phyloP scores from a whole-genome alignment of 2,797 vertebrate genomes.

The Darevskia mixta region DNA sequence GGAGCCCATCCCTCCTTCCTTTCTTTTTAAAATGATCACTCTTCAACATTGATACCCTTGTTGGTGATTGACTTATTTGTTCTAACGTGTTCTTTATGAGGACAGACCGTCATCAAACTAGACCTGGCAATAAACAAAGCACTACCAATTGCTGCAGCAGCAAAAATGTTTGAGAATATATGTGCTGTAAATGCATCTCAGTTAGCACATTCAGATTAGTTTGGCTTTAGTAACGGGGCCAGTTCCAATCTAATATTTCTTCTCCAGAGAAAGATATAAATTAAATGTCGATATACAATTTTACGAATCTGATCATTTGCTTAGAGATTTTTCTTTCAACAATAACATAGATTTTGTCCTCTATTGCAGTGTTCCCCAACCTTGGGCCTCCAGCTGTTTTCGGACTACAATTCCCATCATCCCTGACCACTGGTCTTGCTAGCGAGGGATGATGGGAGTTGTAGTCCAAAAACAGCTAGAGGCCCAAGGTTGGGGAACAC shows the following conservation, averaged over 20 bases:
- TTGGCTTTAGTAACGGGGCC: not conserved
- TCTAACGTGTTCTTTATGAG: not conserved
- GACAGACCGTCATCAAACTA: not conserved
- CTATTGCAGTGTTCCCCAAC: too few relatives aligned
- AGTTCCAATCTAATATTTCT: slow-evolving; percentile 9
- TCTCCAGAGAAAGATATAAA: not conserved
- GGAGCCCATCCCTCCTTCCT: not conserved
- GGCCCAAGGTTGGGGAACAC: too few relatives aligned
- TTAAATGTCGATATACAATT: not conserved
- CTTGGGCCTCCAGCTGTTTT: too few relatives aligned
- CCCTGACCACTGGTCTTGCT: too few relatives aligned
- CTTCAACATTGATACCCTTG: not conserved
- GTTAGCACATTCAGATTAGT: not conserved
- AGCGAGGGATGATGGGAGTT: too few relatives aligned
- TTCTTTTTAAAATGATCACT: not conserved
- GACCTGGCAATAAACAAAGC: not conserved
- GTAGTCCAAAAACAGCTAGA: too few relatives aligned
- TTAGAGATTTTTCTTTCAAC: not conserved
- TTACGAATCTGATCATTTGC: slow-evolving; percentile 1
- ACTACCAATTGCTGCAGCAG: not conserved
- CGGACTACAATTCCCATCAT: too few relatives aligned
- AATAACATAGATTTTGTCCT: slow-evolving; percentile 1
- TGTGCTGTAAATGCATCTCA: slow-evolving; percentile 24
- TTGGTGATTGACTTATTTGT: not conserved
- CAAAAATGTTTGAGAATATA: slow-evolving; percentile 10